Conservation (phyloP, 2,113 vertebrate genomes). For the Pan troglodytes region NHGRI_mPanTro3-v2.1_pri NC_086015.1:172447501-172448000, state of each 20-base stretch:
- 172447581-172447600: background rate
- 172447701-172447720: conserved; percentile 14
- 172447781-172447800: conserved; percentile 4
- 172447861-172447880: background rate
- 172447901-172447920: background rate
- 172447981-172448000: background rate
- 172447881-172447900: background rate
- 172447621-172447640: background rate
- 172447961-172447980: background rate
- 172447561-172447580: background rate
- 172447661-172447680: conserved; percentile 26
- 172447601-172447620: background rate
- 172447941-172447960: background rate
- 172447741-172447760: background rate
- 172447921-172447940: background rate
- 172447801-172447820: background rate
- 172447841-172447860: background rate
- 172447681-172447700: background rate
- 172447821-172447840: background rate
- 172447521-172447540: background rate
- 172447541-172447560: background rate
- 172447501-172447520: background rate
- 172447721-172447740: background rate
- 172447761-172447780: conserved; percentile 1
- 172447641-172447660: background rate